Evolutionary conservation across 2,888 invertebrate species (phyloP), one percentile per base, ranked within the genome.

Genomic region (Melanostoma mellinum): DNA sequence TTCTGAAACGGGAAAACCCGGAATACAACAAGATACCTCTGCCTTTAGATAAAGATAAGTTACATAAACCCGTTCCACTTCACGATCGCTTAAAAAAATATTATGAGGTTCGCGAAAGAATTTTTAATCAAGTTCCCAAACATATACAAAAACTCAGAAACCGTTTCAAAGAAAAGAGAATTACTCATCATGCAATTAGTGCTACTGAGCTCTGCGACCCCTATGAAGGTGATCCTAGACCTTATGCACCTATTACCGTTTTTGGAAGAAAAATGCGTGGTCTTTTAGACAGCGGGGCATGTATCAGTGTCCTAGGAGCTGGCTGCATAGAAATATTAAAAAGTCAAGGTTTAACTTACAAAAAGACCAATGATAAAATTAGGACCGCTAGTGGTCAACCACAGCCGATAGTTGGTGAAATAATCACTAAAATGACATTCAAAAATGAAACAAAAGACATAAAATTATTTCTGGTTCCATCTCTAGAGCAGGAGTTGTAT

Each of bases 371-470:
- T 3, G 38, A 20, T 2, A 56, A 40, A 3, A 30, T 56, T 4
- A 56, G 30, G 30, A 56, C 40, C 8, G 56, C 56, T 4, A 20
- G 56, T 56, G 56, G 56, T n/a, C 56, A 56, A 8, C 4, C 40
- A 9, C 56, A 56, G 5, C 8, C 56, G 40, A 56, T 56, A n/a
- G 40, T 56, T 38, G 56, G 56, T 9, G 30, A 30, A 30, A 4
- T 56, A 40, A 30, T 4, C 2, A 30, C 56, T 3, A 40, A 20
- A 3, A 3, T 56, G 3, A 56, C 56, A 6, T 40, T 40, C 8
- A 56, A 56, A 6, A 40, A 40, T 8, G 30, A 4, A 4, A 30
- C 56, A 6, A 30, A 56, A 6, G 40, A 30, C 30, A 40, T 56
- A 5, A 20, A 20, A 20, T 20, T 20, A 20, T 20, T 20, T 20